phyloP scores from a whole-genome alignment of 1,140 invertebrate species.

The Maniola jurtina region DNA sequence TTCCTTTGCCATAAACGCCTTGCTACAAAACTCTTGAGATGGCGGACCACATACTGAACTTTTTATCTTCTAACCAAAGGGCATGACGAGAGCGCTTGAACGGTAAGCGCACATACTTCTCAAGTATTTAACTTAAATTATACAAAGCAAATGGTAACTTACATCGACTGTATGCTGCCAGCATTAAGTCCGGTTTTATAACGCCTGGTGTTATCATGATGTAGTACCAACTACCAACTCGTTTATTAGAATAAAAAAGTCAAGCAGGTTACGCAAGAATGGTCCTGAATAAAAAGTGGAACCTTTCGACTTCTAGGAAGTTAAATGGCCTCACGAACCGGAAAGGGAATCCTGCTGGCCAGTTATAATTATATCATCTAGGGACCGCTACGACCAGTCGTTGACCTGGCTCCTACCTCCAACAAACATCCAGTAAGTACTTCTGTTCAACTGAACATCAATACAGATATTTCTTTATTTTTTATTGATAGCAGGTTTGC shows the following conservation, averaged over 20 bases:
- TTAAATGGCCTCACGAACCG: slow-evolving; percentile 58
- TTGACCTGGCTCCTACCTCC: not conserved
- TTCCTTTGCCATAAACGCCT: not conserved
- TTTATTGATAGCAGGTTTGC: not conserved
- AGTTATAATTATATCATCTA: slow-evolving; percentile 34
- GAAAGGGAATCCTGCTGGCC: slow-evolving; percentile 40
- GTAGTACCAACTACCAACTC: slow-evolving; percentile 44
- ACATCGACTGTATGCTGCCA: slow-evolving; percentile 3
- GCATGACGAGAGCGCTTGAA: slow-evolving; percentile 32
- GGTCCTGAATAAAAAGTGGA: slow-evolving; percentile 57
- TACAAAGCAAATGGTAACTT: slow-evolving; percentile 6
- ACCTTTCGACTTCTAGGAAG: slow-evolving; percentile 63
- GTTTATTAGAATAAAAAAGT: slow-evolving; percentile 50
- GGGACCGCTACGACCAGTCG: slow-evolving; percentile 12
- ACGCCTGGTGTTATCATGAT: slow-evolving; percentile 3
- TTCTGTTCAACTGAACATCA: not conserved
- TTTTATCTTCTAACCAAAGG: slow-evolving; percentile 27
- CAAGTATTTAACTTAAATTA: slow-evolving; percentile 16
- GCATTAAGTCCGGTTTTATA: slow-evolving; percentile 1
- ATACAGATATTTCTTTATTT: not conserved
- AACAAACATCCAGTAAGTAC: not conserved
- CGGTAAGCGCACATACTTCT: slow-evolving; percentile 20
- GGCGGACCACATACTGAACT: slow-evolving; percentile 6
- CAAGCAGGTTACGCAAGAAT: slow-evolving; percentile 64
- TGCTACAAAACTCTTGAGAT: not conserved